phyloP scores from a whole-genome alignment of 64 coral and sea anemone genomes.

The Dendrophyllia cribrosa region DNA sequence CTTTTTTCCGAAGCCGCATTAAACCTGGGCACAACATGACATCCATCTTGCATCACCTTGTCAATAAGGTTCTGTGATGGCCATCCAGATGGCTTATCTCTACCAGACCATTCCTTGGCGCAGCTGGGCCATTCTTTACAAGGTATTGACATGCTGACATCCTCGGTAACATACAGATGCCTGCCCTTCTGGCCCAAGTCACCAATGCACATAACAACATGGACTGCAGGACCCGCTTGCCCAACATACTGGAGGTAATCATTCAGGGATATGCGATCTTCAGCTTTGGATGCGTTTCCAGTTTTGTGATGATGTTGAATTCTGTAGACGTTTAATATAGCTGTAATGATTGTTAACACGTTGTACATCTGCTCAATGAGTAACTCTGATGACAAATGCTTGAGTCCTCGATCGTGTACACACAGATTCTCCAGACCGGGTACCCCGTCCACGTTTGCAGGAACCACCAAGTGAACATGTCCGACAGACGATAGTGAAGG shows the following conservation, averaged over 20 bases:
- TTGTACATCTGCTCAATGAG: constrained; percentile 52
- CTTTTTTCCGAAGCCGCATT: constrained; percentile 3
- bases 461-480: constrained; percentile 2
- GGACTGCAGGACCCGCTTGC: constrained; percentile 62
- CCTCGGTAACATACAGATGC: constrained; percentile 54
- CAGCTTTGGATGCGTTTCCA: background rate
- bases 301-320: constrained; percentile 23
- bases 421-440: constrained; percentile 50
- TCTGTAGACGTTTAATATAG: constrained; percentile 44
- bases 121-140: constrained; percentile 66
- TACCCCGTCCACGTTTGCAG: background rate
- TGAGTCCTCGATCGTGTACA: constrained; percentile 17
- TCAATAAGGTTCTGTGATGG: constrained; percentile 40
- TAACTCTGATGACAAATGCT: constrained; percentile 42
- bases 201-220: constrained; percentile 49
- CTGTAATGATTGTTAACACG: constrained; percentile 46
- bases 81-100: constrained; percentile 54
- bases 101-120: constrained; percentile 22
- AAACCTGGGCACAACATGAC: constrained; percentile 71
- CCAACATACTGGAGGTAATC: constrained; percentile 60
- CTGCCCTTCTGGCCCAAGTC: constrained; percentile 7
- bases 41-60: constrained; percentile 43
- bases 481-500: constrained; percentile 23
- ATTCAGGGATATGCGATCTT: constrained; percentile 21
- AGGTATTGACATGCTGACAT: constrained; percentile 63